phyloP scores from a whole-genome alignment of 1,140 invertebrate species.

The Drosophila ambigua region DNA sequence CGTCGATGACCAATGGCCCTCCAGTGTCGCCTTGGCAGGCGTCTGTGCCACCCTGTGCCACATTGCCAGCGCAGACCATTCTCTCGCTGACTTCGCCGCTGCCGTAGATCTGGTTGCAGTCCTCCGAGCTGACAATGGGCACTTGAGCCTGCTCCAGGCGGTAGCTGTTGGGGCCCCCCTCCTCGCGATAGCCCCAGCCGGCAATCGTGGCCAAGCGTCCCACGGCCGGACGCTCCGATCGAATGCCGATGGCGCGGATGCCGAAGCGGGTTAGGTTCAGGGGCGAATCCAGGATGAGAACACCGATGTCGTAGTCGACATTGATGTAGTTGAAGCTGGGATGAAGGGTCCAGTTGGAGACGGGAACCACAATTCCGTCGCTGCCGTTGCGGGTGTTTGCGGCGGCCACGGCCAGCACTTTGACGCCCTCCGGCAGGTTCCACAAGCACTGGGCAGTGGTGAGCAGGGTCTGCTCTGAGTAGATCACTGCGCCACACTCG shows the following conservation, averaged over 20 bases:
- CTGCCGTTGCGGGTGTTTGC: constrained; percentile 67
- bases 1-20: constrained; percentile 86
- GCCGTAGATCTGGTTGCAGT: constrained; percentile 63
- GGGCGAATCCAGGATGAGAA: constrained; percentile 81
- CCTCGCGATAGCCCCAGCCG: constrained; percentile 86
- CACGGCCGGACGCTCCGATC: constrained; percentile 52
- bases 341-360: constrained; percentile 84
- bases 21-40: constrained; percentile 88
- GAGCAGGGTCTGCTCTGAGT: constrained; percentile 48
- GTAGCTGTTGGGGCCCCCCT: constrained; percentile 84
- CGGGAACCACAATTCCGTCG: constrained; percentile 81
- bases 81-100: constrained; percentile 84
- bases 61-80: constrained; percentile 85
- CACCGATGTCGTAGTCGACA: constrained; percentile 86
- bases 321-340: constrained; percentile 82
- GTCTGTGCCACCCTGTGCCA: constrained; percentile 86
- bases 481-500: constrained; percentile 71
- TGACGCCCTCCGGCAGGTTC: constrained; percentile 31
- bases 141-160: constrained; percentile 84
- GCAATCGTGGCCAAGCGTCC: constrained; percentile 83
- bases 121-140: constrained; percentile 72
- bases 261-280: constrained; percentile 57
- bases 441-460: constrained; percentile 70
- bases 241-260: constrained; percentile 45
- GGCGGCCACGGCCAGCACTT: constrained; percentile 58